Percentiles rank a stretch among this genome's conserved stretches.
Conservation (phyloP, 2,797 vertebrate species). For the Leptatherina wallacei region DNA sequence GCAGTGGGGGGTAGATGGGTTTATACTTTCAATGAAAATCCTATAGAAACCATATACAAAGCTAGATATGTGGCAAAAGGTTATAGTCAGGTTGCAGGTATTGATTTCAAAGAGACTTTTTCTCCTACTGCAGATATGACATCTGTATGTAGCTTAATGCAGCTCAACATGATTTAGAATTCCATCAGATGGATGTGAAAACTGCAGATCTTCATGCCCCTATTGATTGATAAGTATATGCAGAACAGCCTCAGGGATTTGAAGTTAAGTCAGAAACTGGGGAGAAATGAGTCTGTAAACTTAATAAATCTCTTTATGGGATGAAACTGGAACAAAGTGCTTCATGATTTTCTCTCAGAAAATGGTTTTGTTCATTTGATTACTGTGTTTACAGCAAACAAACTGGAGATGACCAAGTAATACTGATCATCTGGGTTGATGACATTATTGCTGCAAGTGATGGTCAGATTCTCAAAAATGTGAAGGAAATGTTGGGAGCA, state of each 20-base stretch:
- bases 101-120: conserved; percentile 47
- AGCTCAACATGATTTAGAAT: conserved; percentile 5
- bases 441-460: conserved; percentile 13
- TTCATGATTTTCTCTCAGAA: neutral
- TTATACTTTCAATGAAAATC: conserved; percentile 23
- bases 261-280: conserved; percentile 21
- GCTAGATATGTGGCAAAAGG: conserved; percentile 45
- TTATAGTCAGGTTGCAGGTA: conserved; percentile 29
- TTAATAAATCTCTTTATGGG: conserved; percentile 20
- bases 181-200: conserved; percentile 43
- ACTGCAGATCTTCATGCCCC: conserved; percentile 36
- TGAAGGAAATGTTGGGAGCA: neutral
- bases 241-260: conserved; percentile 34
- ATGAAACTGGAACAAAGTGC: neutral
- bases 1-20: conserved; percentile 15
- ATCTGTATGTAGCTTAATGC: conserved; percentile 15
- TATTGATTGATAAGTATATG: conserved; percentile 33
- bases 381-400: conserved; percentile 9
- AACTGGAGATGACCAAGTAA: conserved; percentile 1
- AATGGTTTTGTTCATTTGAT: neutral
- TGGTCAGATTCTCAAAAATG: neutral
- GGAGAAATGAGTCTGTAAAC: conserved; percentile 22
- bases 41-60: conserved; percentile 32
- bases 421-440: conserved; percentile 28
- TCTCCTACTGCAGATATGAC: conserved; percentile 39